Evolutionary conservation across 2,888 invertebrate genomes (phyloP), one percentile per base, ranked within the genome.

Genomic region (Lordiphosa fenestrarum): DNA sequence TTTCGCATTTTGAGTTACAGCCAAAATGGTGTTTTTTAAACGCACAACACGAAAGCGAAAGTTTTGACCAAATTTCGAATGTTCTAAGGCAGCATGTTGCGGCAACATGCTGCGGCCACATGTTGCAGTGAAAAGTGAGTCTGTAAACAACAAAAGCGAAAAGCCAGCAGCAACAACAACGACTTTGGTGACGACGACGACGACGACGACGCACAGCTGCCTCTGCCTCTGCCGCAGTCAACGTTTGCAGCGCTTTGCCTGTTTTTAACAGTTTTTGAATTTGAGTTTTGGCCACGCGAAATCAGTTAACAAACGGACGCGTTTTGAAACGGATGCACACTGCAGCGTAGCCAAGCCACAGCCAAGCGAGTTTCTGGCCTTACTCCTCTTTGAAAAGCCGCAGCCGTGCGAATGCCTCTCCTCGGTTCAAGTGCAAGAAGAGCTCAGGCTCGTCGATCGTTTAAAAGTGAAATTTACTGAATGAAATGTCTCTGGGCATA

Each of bases 241-340:
- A 25, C 25, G 25, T 25, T 7, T 7, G 6, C 25, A 25, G 7
- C 30, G 30, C 30, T 7, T 30, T 35, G 15, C 35, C 35, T 23
- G 56, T 25, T 57, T 80, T 73, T 59, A 77, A 71, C 75, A 66
- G 77, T 84, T 84, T 59, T 81, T 71, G 77, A 77, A 75, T 81
- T 78, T 71, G 69, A 71, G 76, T 83, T 80, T 80, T 81, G 81
- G 82, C 69, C 66, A 70, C 85, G 82, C 86, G 80, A 86, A 87
- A 81, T 87, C 86, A 87, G 87, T 87, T 87, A 86, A 85, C 83
- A 74, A 85, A 85, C 86, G 87, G 86, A 86, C 87, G 75, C 78
- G 80, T 81, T 75, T 75, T 77, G 83, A 77, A 86, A 84, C 86
- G 87, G 87, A 85, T 86, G 87, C 67, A 47, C 73, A 47, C 73